Evolutionary conservation across 2,113 vertebrate species (phyloP).

Genomic region (Esox niger): DNA sequence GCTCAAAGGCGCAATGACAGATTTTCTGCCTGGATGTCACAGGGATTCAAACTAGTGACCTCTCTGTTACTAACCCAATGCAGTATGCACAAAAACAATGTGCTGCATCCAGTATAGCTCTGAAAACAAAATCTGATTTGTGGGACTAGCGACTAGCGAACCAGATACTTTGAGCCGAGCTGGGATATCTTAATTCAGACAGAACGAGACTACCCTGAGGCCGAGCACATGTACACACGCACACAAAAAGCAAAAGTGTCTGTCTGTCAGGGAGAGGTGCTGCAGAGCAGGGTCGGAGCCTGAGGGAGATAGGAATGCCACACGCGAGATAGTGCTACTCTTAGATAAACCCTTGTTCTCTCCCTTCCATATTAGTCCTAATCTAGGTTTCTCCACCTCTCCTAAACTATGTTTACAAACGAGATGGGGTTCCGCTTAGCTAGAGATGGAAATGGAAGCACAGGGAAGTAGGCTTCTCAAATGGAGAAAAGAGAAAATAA

Average conservation of each 20-base stretch:
- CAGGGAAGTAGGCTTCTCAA: slow-evolving; percentile 35
- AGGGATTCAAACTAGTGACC: no score
- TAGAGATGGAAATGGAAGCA: slow-evolving; percentile 27
- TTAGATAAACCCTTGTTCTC: slow-evolving; percentile 47
- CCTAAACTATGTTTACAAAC: slow-evolving; percentile 26
- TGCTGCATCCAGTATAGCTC: no score
- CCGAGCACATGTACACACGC: neutral
- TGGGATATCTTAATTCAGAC: slow-evolving; percentile 28
- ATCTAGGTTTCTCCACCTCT: slow-evolving; percentile 43
- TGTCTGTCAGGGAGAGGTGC: slow-evolving; percentile 26
- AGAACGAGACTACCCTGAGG: slow-evolving; percentile 6
- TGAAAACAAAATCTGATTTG: no score
- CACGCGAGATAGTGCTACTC: slow-evolving; percentile 7
- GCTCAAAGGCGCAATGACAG: no score
- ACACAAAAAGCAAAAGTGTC: slow-evolving; percentile 9
- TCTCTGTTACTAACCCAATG: no score
- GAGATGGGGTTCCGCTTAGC: slow-evolving; percentile 46
- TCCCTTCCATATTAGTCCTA: slow-evolving; percentile 44
- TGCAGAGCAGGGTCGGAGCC: slow-evolving; percentile 27
- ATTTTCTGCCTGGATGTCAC: no score
- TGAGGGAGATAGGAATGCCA: slow-evolving; percentile 32
- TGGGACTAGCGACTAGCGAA: no score
- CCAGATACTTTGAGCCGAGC: slow-evolving; percentile 27
- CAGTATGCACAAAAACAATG: no score
- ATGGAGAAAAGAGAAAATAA: slow-evolving; percentile 7